Percentiles rank a stretch among this genome's conserved stretches.
phyloP scores from a whole-genome alignment of 2,888 invertebrate genomes.

The Oithona nana region DNA sequence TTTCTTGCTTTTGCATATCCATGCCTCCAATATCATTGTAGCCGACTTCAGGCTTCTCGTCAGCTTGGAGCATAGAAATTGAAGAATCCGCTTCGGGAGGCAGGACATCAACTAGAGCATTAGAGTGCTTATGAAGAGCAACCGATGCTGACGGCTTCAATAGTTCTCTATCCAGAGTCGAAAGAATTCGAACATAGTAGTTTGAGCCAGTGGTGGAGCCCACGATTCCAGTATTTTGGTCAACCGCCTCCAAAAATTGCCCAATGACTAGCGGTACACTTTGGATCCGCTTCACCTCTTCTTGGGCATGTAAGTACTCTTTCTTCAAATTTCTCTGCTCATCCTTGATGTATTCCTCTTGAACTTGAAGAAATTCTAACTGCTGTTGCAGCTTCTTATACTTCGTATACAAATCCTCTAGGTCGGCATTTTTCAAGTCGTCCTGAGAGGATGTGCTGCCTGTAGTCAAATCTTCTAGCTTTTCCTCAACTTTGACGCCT shows the following conservation, averaged over 20 bases:
- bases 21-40: conserved; percentile 97
- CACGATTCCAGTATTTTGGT: conserved; percentile 97
- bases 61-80: conserved; percentile 86
- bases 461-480: conserved; percentile 25
- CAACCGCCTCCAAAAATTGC: conserved; percentile 96
- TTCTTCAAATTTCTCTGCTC: conserved; percentile 96
- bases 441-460: conserved; percentile 30
- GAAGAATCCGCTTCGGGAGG: conserved; percentile 98
- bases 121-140: conserved; percentile 95
- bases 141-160: conserved; percentile 95
- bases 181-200: conserved; percentile 27
- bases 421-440: conserved; percentile 50
- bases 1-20: conserved; percentile 99
- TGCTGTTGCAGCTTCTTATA: conserved; percentile 92
- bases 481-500: conserved; percentile 44
- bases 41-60: conserved; percentile 92
- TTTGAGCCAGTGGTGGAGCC: conserved; percentile 68
- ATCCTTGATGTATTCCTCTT: conserved; percentile 98
- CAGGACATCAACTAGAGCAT: conserved; percentile 95
- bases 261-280: conserved; percentile 97
- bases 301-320: conserved; percentile 94
- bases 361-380: conserved; percentile 89
- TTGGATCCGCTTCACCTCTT: conserved; percentile 93
- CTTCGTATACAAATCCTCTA: conserved; percentile 84
- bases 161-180: conserved; percentile 90